Conservation (phyloP, 2,113 vertebrate genomes). For the Miniopterus natalensis region DNA sequence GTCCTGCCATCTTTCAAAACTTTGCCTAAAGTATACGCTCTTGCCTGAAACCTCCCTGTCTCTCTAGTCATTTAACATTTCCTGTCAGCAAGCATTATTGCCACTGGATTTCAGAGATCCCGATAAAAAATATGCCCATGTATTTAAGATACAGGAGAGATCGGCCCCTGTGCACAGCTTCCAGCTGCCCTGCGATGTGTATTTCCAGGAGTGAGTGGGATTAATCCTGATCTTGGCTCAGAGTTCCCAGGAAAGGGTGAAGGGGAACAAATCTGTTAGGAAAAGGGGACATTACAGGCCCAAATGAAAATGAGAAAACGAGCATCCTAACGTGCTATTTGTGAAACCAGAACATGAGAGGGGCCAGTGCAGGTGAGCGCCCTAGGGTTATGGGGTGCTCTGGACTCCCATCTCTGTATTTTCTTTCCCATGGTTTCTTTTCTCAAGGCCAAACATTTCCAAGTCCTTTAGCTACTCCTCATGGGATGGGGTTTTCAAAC, state of each 20-base stretch:
- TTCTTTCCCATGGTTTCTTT: background rate
- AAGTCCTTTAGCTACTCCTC: background rate
- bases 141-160: background rate
- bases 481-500: background rate
- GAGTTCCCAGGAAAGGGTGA: background rate
- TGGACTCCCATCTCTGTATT: background rate
- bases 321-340: background rate
- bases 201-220: background rate
- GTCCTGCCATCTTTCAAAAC: background rate
- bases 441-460: background rate
- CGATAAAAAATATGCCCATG: background rate
- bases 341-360: background rate
- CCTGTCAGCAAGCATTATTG: background rate
- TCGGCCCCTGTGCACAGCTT: background rate
- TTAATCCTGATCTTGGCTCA: constrained; percentile 7
- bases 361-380: background rate
- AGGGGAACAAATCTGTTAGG: background rate
- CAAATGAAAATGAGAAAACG: background rate
- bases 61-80: background rate
- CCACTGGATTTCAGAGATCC: background rate
- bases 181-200: background rate
- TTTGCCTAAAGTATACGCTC: background rate
- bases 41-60: background rate
- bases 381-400: background rate
- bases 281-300: background rate